A percentile compares a stretch with the other conserved stretches of the same genome.
Evolutionary conservation across 2,888 invertebrate genomes (phyloP).

Genomic region (Pterostichus niger): DNA sequence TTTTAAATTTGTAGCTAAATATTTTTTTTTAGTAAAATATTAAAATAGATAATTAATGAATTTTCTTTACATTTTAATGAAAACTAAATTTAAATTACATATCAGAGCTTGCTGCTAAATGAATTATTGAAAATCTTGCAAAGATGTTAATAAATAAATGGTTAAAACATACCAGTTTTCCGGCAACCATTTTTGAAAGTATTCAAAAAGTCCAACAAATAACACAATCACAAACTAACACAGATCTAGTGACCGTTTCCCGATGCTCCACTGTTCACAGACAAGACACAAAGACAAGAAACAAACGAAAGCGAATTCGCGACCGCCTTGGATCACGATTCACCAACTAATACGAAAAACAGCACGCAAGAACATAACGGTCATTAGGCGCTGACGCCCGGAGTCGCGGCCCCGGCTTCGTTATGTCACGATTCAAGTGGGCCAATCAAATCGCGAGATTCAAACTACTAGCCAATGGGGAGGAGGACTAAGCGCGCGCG

Average conservation of each 20-base stretch:
- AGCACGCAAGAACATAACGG: slow-evolving; percentile 58
- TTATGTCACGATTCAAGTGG: slow-evolving; percentile 29
- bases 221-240: slow-evolving; percentile 44
- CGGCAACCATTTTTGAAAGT: slow-evolving; percentile 69
- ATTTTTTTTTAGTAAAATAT: too few species aligned
- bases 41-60: too few species aligned
- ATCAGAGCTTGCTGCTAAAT: too few species aligned
- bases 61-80: too few species aligned
- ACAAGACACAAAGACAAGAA: slow-evolving; percentile 42
- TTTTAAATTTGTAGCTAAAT: too few species aligned
- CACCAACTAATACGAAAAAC: slow-evolving; percentile 56
- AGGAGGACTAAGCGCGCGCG: slow-evolving; percentile 18
- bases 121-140: too few species aligned
- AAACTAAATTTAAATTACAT: too few species aligned
- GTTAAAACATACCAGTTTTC: slow-evolving; percentile 69
- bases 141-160: not conserved
- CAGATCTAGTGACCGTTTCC: slow-evolving; percentile 38
- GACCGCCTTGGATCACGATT: slow-evolving; percentile 34
- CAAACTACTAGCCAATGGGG: slow-evolving; percentile 17
- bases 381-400: slow-evolving; percentile 35
- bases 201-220: slow-evolving; percentile 4
- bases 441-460: slow-evolving; percentile 41
- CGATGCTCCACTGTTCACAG: slow-evolving; percentile 50
- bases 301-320: slow-evolving; percentile 61
- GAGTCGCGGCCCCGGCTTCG: not conserved